A percentile compares a stretch with the other conserved stretches of the same genome.
phyloP scores from a whole-genome alignment of 2,113 vertebrate species.

The Notechis scutatus region DNA sequence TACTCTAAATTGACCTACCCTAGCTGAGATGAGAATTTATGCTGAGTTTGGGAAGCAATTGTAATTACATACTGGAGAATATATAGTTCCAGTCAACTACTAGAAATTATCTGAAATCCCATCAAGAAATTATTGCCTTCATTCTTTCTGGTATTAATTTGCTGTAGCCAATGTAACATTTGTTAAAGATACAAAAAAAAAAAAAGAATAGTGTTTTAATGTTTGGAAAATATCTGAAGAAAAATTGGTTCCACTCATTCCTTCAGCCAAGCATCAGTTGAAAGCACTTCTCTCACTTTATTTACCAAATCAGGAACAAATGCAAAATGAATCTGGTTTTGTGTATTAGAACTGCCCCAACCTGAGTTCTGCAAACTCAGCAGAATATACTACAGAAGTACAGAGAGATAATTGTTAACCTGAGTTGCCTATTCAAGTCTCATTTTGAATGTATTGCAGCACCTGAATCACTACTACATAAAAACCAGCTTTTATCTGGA shows the following conservation, averaged over 20 bases:
- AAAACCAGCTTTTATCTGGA: neutral
- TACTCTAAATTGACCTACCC: neutral
- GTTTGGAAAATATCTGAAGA: neutral
- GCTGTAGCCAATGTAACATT: neutral
- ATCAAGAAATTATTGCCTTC: neutral
- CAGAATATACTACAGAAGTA: neutral
- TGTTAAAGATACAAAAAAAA: neutral
- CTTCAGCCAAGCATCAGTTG: neutral
- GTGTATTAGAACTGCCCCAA: neutral
- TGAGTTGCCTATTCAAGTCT: neutral
- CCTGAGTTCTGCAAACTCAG: neutral
- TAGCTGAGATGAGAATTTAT: neutral
- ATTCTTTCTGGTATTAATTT: neutral
- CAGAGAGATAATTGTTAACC: neutral
- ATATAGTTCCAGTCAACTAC: no score
- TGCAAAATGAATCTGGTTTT: neutral
- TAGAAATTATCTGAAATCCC: neutral
- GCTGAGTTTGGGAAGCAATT: neutral
- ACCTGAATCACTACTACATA: neutral
- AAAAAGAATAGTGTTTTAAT: neutral
- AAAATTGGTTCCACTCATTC: neutral
- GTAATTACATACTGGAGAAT: neutral
- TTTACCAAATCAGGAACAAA: neutral
- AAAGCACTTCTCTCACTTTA: neutral
- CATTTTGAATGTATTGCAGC: neutral